A percentile compares a stretch with the other conserved stretches of the same genome.
phyloP scores from a whole-genome alignment of 2,113 vertebrate genomes.

The Hiodon tergisus region DNA sequence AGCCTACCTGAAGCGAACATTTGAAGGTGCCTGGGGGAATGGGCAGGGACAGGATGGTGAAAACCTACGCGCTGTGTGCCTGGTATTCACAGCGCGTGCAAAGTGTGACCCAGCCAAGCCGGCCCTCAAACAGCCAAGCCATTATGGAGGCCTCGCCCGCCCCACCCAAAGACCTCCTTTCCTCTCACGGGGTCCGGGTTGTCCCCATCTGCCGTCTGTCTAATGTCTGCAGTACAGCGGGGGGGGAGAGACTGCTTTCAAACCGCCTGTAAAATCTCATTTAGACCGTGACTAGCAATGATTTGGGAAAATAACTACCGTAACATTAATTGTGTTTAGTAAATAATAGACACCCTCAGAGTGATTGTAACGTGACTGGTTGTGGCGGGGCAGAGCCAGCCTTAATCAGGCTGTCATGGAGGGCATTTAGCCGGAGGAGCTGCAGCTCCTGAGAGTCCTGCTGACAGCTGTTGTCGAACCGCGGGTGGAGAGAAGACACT shows the following conservation, averaged over 20 bases:
- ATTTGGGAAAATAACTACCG: too few species aligned
- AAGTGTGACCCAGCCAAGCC: slow-evolving; percentile 57
- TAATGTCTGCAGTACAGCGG: slow-evolving; percentile 34
- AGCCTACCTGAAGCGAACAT: slow-evolving; percentile 73
- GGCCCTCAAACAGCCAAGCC: slow-evolving; percentile 73
- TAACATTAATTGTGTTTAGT: too few species aligned
- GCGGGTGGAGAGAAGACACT: slow-evolving; percentile 58
- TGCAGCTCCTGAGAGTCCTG: slow-evolving; percentile 81
- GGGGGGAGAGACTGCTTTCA: not conserved
- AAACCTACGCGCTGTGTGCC: slow-evolving; percentile 58
- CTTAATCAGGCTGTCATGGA: slow-evolving; percentile 73
- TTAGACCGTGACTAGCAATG: not conserved
- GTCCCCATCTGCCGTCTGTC: slow-evolving; percentile 34
- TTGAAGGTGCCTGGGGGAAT: slow-evolving; percentile 51
- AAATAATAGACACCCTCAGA: not conserved
- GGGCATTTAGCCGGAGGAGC: slow-evolving; percentile 69
- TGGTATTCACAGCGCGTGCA: slow-evolving; percentile 67
- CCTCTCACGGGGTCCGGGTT: slow-evolving; percentile 23
- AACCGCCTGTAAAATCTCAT: too few species aligned
- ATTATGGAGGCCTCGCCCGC: slow-evolving; percentile 60
- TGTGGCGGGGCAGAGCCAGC: slow-evolving; percentile 23
- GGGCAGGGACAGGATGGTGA: slow-evolving; percentile 75
- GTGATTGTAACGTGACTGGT: too few species aligned
- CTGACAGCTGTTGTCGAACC: slow-evolving; percentile 64
- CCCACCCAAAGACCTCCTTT: slow-evolving; percentile 9